phyloP scores from a whole-genome alignment of 2,888 invertebrate genomes.

The Drosophila atripex region DNA sequence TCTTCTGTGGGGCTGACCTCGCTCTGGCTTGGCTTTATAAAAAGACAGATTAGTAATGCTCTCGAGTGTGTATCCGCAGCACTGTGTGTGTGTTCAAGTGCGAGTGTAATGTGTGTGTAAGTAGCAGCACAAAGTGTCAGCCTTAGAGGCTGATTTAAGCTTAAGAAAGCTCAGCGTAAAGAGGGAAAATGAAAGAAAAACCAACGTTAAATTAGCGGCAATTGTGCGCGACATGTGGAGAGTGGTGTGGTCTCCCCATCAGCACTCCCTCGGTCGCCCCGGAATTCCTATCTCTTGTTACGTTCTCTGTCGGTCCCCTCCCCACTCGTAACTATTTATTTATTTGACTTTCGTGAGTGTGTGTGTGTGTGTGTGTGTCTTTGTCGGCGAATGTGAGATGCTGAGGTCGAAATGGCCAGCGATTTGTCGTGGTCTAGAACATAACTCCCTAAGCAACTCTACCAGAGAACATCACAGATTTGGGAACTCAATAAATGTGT shows the following conservation, averaged over 20 bases:
- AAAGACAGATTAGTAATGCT: constrained; percentile 79
- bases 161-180: constrained; percentile 52
- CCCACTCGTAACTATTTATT: constrained; percentile 68
- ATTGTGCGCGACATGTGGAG: constrained; percentile 72
- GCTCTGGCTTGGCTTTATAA: constrained; percentile 67
- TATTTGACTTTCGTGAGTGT: constrained; percentile 51
- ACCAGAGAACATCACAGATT: constrained; percentile 13
- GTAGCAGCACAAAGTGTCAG: constrained; percentile 78
- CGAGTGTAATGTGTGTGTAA: constrained; percentile 69
- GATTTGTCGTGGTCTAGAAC: constrained; percentile 53
- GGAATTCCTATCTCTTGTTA: not conserved
- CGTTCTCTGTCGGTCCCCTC: not conserved
- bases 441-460: constrained; percentile 21
- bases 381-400: constrained; percentile 20
- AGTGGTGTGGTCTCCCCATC: constrained; percentile 30
- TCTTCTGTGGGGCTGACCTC: not conserved
- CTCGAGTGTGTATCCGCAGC: constrained; percentile 50
- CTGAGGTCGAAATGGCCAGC: constrained; percentile 63
- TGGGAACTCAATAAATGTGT: constrained; percentile 22
- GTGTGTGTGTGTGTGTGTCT: constrained; percentile 37
- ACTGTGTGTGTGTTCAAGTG: constrained; percentile 24
- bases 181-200: constrained; percentile 51
- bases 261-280: not conserved
- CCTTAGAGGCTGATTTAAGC: constrained; percentile 78
- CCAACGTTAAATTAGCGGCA: constrained; percentile 77